These are phyloP conservation scores for Protophormia terraenovae DNA, from an alignment of 2,888 invertebrate genomes.

Conservation along the genomic window DNA sequence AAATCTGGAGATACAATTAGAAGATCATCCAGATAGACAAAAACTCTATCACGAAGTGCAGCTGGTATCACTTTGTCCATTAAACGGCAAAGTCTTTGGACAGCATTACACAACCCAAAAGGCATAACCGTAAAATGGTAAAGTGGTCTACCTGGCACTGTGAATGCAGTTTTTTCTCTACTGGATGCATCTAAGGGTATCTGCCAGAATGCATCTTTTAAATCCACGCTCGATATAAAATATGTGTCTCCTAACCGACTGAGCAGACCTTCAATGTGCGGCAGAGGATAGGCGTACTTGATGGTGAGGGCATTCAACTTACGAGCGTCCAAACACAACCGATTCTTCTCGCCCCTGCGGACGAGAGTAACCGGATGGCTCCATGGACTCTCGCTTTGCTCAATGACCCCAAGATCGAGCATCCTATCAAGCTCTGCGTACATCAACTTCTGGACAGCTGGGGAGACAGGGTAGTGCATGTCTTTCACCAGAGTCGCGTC, in stretches of 20 bases:
- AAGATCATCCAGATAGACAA: conserved; percentile 8
- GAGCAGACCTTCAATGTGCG: conserved; percentile 22
- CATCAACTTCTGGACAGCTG: conserved; percentile 5
- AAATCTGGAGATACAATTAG: neutral
- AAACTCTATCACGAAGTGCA: neutral
- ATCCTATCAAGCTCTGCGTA: conserved; percentile 15
- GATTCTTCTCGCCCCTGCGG: conserved; percentile 32
- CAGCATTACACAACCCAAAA: conserved; percentile 40
- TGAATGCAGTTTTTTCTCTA: conserved; percentile 25
- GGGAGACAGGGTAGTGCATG: neutral
- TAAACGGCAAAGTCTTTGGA: conserved; percentile 26
- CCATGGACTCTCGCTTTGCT: neutral
- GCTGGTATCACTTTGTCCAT: conserved; percentile 17
- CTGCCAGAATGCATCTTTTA: conserved; percentile 41
- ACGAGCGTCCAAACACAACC: conserved; percentile 40
- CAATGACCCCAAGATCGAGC: neutral
- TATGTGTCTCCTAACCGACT: conserved; percentile 28
- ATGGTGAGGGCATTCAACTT: conserved; percentile 35
- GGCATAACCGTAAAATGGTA: conserved; percentile 55
- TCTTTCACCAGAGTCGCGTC: neutral
- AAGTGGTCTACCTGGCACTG: conserved; percentile 13
- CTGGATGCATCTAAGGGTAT: conserved; percentile 28
- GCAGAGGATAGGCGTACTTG: conserved; percentile 43
- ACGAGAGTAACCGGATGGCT: conserved; percentile 39
- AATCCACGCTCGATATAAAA: conserved; percentile 15